Evolutionary conservation across 1,140 invertebrate species (phyloP).

Genomic region (Micrasema minimum): DNA sequence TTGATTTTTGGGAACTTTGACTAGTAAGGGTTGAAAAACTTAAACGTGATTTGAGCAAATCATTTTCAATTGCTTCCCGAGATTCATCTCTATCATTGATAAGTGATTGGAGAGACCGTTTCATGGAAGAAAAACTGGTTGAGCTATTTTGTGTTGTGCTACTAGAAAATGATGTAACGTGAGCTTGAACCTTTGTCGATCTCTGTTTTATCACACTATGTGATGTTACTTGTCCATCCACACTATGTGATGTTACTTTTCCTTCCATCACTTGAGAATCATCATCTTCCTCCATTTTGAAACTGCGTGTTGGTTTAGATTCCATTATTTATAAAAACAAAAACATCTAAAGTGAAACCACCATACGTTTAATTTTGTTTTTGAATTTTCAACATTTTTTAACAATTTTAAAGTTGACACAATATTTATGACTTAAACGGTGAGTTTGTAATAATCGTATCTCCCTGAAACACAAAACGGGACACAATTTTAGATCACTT

Average conservation of each 20-base stretch:
- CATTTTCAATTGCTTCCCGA: conserved; percentile 51
- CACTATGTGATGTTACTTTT: conserved; percentile 46
- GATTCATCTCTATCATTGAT: conserved; percentile 44
- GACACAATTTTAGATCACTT: conserved; percentile 37
- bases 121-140: conserved; percentile 39
- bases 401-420: conserved; percentile 1
- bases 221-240: conserved; percentile 48
- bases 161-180: conserved; percentile 46
- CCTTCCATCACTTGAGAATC: conserved; percentile 59
- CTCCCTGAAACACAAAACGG: conserved; percentile 35
- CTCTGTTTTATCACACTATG: conserved; percentile 46
- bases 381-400: conserved; percentile 10
- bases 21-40: conserved; percentile 7
- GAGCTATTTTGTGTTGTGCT: conserved; percentile 40
- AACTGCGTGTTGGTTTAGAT: conserved; percentile 26
- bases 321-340: conserved; percentile 3
- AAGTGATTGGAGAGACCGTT: conserved; percentile 46
- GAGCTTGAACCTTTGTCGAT: conserved; percentile 45
- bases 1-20: conserved; percentile 21
- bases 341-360: too few species aligned
- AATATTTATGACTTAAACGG: conserved; percentile 16
- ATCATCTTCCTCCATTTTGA: conserved; percentile 70
- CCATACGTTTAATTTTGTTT: background rate
- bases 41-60: conserved; percentile 35
- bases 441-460: conserved; percentile 26